Percentiles rank a stretch among this genome's conserved stretches.
These are phyloP conservation scores for Plodia interpunctella DNA, from an alignment of 1,140 invertebrate species.

Conservation along the genomic window DNA sequence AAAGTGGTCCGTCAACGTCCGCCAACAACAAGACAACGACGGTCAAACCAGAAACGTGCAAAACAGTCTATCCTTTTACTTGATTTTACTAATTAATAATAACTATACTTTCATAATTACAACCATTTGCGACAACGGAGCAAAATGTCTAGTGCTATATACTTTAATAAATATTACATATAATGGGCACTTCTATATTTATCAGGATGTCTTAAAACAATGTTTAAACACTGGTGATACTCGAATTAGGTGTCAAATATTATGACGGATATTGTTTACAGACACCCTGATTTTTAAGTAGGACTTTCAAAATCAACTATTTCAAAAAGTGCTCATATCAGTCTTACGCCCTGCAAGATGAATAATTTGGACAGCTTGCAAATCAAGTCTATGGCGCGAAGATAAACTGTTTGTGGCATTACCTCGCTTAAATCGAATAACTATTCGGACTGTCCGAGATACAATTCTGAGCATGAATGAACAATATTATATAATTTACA, in stretches of 20 bases:
- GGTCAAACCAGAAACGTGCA: constrained; percentile 59
- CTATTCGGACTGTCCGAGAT: constrained; percentile 3
- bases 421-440: neutral
- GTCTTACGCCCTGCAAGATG: constrained; percentile 56
- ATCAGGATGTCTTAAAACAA: constrained; percentile 56
- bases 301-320: constrained; percentile 48
- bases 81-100: constrained; percentile 50
- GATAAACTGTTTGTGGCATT: constrained; percentile 27
- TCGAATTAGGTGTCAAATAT: neutral
- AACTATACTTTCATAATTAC: constrained; percentile 65
- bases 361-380: constrained; percentile 35
- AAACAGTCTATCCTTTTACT: constrained; percentile 66
- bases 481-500: constrained; percentile 16
- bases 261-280: constrained; percentile 32
- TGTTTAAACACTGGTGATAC: constrained; percentile 8
- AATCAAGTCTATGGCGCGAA: constrained; percentile 21
- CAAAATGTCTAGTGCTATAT: constrained; percentile 67
- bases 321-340: constrained; percentile 48
- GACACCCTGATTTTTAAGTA: constrained; percentile 42
- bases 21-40: constrained; percentile 28
- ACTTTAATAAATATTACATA: constrained; percentile 42
- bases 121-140: constrained; percentile 71
- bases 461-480: constrained; percentile 18
- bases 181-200: constrained; percentile 55
- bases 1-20: constrained; percentile 36